Evolutionary conservation across 2,797 vertebrate species (phyloP).

Genomic region (Hapalemur alaotrensis): DNA sequence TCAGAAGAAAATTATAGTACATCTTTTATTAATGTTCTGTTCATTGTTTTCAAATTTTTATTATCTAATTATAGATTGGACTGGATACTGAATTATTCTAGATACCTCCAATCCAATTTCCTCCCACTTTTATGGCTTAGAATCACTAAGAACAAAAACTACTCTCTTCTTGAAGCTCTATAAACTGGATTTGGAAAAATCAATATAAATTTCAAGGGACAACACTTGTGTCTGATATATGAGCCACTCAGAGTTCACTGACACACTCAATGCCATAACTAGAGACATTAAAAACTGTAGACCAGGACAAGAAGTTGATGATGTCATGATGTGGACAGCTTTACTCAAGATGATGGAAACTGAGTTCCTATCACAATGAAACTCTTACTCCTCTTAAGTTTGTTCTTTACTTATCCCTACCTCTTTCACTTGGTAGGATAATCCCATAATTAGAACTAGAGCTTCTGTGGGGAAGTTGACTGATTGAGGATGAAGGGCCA

Average conservation of each 20-base stretch:
- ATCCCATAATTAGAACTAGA: neutral
- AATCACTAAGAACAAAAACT: neutral
- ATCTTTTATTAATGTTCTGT: neutral
- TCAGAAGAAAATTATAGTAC: neutral
- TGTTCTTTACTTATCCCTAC: neutral
- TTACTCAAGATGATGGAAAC: neutral
- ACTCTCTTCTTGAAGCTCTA: neutral
- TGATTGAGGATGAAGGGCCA: neutral
- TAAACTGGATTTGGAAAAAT: neutral
- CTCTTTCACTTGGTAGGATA: neutral
- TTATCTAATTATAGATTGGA: neutral
- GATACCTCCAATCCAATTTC: neutral
- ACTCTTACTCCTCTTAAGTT: neutral
- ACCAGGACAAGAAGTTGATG: neutral
- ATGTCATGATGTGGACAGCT: neutral
- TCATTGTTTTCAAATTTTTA: neutral
- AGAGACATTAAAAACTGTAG: neutral
- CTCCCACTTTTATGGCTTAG: neutral
- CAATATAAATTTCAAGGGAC: neutral
- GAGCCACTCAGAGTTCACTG: neutral
- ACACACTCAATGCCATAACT: neutral
- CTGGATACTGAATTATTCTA: neutral
- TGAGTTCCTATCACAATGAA: no score
- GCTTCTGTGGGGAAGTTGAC: neutral
- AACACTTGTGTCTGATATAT: neutral